These are phyloP conservation scores for Musca vetustissima DNA, from an alignment of 1,140 invertebrate genomes.

Conservation along the genomic window DNA sequence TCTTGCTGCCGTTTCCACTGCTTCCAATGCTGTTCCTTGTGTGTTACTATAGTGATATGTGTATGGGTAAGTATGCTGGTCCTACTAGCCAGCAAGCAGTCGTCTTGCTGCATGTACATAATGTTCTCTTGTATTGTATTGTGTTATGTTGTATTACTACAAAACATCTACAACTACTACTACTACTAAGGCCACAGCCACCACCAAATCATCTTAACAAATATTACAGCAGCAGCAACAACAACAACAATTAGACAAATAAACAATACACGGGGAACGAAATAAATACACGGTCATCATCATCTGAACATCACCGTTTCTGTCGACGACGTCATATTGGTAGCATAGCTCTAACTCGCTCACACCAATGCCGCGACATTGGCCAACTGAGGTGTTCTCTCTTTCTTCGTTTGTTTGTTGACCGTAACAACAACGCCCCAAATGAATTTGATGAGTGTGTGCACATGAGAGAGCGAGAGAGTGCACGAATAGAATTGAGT, in stretches of 20 bases:
- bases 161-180: neutral
- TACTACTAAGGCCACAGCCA: neutral
- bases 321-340: neutral
- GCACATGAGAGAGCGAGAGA: no score
- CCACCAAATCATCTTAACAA: no score
- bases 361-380: neutral
- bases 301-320: neutral
- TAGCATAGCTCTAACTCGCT: neutral
- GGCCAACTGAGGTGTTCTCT: neutral
- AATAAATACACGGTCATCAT: slow-evolving; percentile 1
- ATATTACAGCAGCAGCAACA: neutral
- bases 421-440: slow-evolving; percentile 6
- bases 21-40: neutral
- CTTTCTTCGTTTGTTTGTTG: neutral
- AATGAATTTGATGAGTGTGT: neutral
- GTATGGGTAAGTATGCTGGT: neutral
- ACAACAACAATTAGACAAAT: neutral
- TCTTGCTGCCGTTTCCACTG: neutral
- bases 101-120: slow-evolving; percentile 8
- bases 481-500: no score
- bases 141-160: no score
- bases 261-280: neutral
- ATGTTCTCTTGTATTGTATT: no score
- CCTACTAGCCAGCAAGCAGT: neutral
- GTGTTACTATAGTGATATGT: neutral